Evolutionary conservation across 2,797 vertebrate genomes (phyloP).

Genomic region (Hapalemur alaotrensis): DNA sequence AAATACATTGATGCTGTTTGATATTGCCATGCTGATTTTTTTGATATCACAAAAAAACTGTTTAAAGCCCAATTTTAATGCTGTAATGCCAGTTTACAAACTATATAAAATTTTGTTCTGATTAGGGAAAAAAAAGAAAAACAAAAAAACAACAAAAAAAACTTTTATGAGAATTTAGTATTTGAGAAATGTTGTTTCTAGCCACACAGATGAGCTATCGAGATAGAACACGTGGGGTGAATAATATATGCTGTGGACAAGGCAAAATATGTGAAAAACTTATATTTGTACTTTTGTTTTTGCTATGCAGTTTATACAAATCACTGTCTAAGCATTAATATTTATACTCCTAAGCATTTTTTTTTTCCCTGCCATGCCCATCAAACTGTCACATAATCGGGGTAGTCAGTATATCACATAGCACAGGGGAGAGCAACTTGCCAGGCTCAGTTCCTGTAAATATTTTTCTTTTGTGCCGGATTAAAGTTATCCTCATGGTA

Average conservation of each 20-base stretch:
- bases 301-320: conserved; percentile 72
- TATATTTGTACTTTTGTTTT: conserved; percentile 73
- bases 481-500: conserved; percentile 65
- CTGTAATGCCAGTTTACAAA: conserved; percentile 9
- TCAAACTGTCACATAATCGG: conserved; percentile 77
- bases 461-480: conserved; percentile 71
- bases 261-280: conserved; percentile 62
- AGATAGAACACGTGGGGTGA: conserved; percentile 30
- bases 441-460: conserved; percentile 58
- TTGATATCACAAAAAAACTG: not conserved
- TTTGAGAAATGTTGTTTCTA: conserved; percentile 20
- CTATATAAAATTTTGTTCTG: not conserved
- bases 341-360: conserved; percentile 68
- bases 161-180: not conserved
- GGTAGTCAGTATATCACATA: conserved; percentile 69
- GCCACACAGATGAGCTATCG: not conserved
- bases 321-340: conserved; percentile 76
- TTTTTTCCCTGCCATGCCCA: conserved; percentile 56
- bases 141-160: not conserved
- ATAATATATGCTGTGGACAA: conserved; percentile 51
- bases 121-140: not conserved
- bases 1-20: not conserved
- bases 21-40: not conserved
- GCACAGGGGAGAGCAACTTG: conserved; percentile 55
- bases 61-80: conserved; percentile 26